Evolutionary conservation across 2,888 invertebrate genomes (phyloP), one percentile per base, ranked within the genome.

Genomic region (Ophion costatus): DNA sequence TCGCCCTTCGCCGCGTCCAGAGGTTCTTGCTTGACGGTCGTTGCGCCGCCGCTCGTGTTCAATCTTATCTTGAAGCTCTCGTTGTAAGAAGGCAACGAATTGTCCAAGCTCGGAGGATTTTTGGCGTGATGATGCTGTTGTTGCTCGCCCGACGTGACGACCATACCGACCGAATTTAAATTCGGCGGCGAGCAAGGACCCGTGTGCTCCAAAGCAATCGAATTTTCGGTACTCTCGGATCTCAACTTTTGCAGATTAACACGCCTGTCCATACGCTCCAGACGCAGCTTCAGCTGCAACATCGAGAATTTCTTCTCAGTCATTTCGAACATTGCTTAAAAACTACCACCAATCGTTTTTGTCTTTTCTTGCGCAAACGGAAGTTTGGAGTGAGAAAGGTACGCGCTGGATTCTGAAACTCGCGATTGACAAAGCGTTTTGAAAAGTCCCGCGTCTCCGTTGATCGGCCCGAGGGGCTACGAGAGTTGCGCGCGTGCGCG

Each of bases 261-360:
- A 88, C 96, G 95, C 89, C 96, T 95, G 92, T 96, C 96, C 95
- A 96, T 95, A 87, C 96, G 96, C 91, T 95, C 95, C 92, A 97
- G 93, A 84, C 96, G 95, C 87, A 95, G 94, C 91, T 95, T 96
- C 84, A 96, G 94, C 96, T 96, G 94, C 10, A 95, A 95, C 82
- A 88, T 69, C 71, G 83, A 42, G 38, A 85, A 78, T 71, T 66
- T 78, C 70, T 64, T 17, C 38, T 9, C 11, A 4, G 5, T 59
- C 10, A 6, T 51, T 51, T 51, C 51, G 17, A 33, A 64, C 17
- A 33, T 64, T 64, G 2, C 4, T 29, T 29, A 4, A 4, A 4
- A 29, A 29, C 29, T 29, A 29, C 38, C 20, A 10, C n/a, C n/a
- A 22, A n/a, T 66, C 38, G 1, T 29, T n/a, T 38, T 17, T 42